Percentiles rank a stretch among this genome's conserved stretches.
Evolutionary conservation across 2,888 invertebrate species (phyloP).

Genomic region (Cheilosia variabilis): DNA sequence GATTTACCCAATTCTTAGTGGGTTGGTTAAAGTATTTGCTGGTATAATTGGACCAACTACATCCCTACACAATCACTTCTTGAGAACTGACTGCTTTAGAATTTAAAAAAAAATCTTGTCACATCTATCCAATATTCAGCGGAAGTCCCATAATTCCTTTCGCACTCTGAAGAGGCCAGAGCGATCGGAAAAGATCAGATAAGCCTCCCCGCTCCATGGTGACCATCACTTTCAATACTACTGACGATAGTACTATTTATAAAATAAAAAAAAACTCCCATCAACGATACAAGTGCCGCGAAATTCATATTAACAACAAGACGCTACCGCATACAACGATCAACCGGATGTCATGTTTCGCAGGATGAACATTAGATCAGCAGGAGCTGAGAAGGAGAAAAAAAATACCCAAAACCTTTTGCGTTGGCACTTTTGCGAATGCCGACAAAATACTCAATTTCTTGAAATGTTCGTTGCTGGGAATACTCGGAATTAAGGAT

Average conservation of each 20-base stretch:
- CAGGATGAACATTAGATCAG: constrained; percentile 51
- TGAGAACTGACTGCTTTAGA: not conserved
- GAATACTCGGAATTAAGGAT: constrained; percentile 72
- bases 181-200: not conserved
- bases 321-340: not conserved
- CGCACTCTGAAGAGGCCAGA: not conserved
- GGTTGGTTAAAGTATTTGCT: too few relatives aligned
- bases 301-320: constrained; percentile 17
- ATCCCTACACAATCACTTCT: too few relatives aligned
- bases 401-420: not conserved
- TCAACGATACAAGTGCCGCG: constrained; percentile 28
- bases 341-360: constrained; percentile 53
- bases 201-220: not conserved
- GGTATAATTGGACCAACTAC: too few relatives aligned
- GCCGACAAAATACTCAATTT: constrained; percentile 71
- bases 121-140: not conserved
- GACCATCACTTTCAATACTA: not conserved
- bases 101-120: not conserved
- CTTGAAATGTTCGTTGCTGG: constrained; percentile 28
- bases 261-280: not conserved
- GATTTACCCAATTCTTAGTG: too few relatives aligned
- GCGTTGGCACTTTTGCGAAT: constrained; percentile 59
- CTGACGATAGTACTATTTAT: not conserved
- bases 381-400: constrained; percentile 34
- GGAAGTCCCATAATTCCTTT: not conserved